These are phyloP conservation scores for Perizoma flavofasciatum DNA, from an alignment of 2,888 invertebrate genomes.

Conservation along the genomic window DNA sequence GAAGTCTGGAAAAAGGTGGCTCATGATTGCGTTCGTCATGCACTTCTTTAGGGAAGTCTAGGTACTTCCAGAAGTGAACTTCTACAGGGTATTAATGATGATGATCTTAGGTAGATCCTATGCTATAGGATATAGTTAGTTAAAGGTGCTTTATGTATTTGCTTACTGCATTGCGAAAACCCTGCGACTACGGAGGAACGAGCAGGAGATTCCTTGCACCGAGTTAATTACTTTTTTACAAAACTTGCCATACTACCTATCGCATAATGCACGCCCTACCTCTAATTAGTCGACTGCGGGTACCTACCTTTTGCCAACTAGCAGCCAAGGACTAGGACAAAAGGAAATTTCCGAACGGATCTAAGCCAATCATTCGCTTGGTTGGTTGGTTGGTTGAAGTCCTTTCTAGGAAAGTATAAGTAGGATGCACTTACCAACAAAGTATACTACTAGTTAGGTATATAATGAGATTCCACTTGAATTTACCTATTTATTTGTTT, in stretches of 20 bases:
- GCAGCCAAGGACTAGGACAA: conserved; percentile 4
- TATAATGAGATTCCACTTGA: too few relatives aligned
- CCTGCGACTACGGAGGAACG: conserved; percentile 16
- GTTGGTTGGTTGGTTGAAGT: not conserved
- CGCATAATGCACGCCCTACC: conserved; percentile 6
- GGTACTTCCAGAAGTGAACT: too few relatives aligned
- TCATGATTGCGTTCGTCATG: too few relatives aligned
- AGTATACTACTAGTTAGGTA: too few relatives aligned
- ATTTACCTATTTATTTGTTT: too few relatives aligned
- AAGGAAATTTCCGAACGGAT: conserved; percentile 24
- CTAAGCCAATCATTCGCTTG: conserved; percentile 12
- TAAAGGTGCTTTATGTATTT: conserved; percentile 1
- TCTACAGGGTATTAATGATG: too few relatives aligned
- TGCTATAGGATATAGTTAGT: too few relatives aligned
- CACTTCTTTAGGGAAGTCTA: too few relatives aligned
- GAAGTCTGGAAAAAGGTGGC: too few relatives aligned
- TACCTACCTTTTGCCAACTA: not conserved
- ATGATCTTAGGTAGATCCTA: too few relatives aligned
- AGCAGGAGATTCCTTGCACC: conserved; percentile 8
- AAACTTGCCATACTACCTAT: conserved; percentile 11
- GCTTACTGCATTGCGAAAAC: conserved; percentile 6
- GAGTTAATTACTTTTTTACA: conserved; percentile 13
- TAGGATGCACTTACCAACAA: too few relatives aligned
- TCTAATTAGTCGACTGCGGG: conserved; percentile 23
- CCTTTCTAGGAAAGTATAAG: too few relatives aligned